Conservation (phyloP, 2,888 invertebrate genomes). For the Xylota sylvarum region DNA sequence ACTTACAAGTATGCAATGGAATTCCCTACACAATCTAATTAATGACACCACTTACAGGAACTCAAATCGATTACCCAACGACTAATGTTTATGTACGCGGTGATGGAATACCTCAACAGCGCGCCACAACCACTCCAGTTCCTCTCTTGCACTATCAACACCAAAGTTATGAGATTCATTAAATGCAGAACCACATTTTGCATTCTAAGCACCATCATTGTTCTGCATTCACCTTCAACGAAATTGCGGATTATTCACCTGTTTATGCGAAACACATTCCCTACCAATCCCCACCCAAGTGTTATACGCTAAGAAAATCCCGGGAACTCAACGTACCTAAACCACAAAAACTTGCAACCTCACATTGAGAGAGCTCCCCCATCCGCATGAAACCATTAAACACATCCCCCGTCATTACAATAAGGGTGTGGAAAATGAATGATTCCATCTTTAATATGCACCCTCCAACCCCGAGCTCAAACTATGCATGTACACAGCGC, state of each 20-base stretch:
- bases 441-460: constrained; percentile 26
- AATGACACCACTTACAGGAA: neutral
- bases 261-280: constrained; percentile 5
- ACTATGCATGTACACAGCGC: neutral
- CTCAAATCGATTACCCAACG: neutral
- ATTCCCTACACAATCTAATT: neutral
- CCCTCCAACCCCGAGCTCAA: constrained; percentile 13
- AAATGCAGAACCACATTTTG: constrained; percentile 46
- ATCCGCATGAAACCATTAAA: constrained; percentile 22
- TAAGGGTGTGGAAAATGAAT: constrained; percentile 25
- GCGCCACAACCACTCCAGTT: neutral
- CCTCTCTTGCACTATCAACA: neutral
- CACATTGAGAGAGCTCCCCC: neutral
- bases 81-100: neutral
- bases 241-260: constrained; percentile 45
- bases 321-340: neutral
- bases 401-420: constrained; percentile 30
- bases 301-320: neutral
- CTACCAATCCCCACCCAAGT: neutral
- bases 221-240: constrained; percentile 20
- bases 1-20: no score
- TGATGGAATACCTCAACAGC: constrained; percentile 11
- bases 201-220: constrained; percentile 5
- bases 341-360: constrained; percentile 38
- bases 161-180: constrained; percentile 45